phyloP scores from a whole-genome alignment of 2,113 vertebrate genomes.

The Hippocampus barbouri region DNA sequence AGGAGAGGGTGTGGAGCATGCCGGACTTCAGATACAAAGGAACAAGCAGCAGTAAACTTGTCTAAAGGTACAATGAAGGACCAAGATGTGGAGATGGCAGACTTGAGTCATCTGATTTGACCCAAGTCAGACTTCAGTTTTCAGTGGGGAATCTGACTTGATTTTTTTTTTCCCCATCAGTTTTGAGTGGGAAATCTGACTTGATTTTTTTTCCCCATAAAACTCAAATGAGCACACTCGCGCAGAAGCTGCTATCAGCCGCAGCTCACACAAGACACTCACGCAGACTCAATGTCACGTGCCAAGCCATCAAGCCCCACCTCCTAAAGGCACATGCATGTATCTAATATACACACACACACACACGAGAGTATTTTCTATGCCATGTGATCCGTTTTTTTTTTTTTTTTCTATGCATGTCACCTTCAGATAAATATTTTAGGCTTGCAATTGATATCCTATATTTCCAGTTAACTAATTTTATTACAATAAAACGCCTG shows the following conservation, averaged over 20 bases:
- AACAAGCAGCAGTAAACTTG: constrained; percentile 41
- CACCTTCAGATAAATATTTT: too few species aligned
- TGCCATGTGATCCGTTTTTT: too few species aligned
- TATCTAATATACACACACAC: too few species aligned
- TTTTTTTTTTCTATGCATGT: too few species aligned
- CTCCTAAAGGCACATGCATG: not conserved
- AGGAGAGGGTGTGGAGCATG: constrained; percentile 84
- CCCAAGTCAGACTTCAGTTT: not conserved
- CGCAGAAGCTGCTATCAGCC: not conserved
- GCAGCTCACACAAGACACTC: too few species aligned
- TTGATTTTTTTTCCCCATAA: not conserved
- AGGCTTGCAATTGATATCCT: too few species aligned
- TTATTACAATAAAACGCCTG: too few species aligned
- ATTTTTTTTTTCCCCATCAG: too few species aligned
- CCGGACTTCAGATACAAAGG: constrained; percentile 84
- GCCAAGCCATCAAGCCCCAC: not conserved
- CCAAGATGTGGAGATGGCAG: not conserved
- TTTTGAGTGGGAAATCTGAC: not conserved
- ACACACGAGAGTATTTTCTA: too few species aligned
- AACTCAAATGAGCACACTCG: not conserved
- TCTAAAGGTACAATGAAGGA: constrained; percentile 27
- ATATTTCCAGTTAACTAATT: too few species aligned
- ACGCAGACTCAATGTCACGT: not conserved
- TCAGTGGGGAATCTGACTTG: too few species aligned
- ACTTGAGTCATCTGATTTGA: not conserved